phyloP scores from a whole-genome alignment of 2,113 vertebrate species.

The Malurus alboscapulatus region DNA sequence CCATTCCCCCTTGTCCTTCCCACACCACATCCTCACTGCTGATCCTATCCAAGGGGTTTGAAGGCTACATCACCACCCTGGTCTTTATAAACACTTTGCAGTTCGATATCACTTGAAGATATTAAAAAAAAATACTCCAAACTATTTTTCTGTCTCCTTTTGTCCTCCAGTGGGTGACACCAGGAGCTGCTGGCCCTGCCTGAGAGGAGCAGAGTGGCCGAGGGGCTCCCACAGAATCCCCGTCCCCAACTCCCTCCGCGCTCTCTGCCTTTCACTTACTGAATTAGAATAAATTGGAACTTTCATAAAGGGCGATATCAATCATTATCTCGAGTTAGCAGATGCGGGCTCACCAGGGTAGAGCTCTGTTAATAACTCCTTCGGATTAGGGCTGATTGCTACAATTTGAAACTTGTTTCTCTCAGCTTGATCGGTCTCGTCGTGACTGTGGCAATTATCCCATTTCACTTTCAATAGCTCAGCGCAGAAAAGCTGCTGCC shows the following conservation, averaged over 20 bases:
- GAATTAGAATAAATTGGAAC: conserved; percentile 83
- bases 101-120: not conserved
- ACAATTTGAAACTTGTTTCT: conserved; percentile 86
- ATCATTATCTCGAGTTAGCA: conserved; percentile 84
- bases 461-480: conserved; percentile 78
- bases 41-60: not conserved
- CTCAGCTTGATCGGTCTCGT: conserved; percentile 82
- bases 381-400: conserved; percentile 82
- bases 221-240: not conserved
- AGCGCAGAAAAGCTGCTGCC: conserved; percentile 65
- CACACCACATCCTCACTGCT: not conserved
- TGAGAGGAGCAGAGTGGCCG: not conserved
- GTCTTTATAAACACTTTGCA: not conserved
- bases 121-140: not conserved
- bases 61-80: not conserved
- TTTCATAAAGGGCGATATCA: conserved; percentile 82
- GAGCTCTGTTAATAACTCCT: conserved; percentile 82
- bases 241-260: conserved; percentile 7
- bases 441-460: conserved; percentile 81
- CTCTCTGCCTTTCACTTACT: conserved; percentile 72
- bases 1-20: not conserved
- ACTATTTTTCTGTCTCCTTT: not conserved
- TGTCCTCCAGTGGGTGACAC: not conserved
- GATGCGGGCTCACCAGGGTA: conserved; percentile 79
- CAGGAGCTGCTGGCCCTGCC: not conserved